Evolutionary conservation across 2,888 invertebrate genomes (phyloP), one percentile per base, ranked within the genome.

Genomic region (Microchrysa polita): DNA sequence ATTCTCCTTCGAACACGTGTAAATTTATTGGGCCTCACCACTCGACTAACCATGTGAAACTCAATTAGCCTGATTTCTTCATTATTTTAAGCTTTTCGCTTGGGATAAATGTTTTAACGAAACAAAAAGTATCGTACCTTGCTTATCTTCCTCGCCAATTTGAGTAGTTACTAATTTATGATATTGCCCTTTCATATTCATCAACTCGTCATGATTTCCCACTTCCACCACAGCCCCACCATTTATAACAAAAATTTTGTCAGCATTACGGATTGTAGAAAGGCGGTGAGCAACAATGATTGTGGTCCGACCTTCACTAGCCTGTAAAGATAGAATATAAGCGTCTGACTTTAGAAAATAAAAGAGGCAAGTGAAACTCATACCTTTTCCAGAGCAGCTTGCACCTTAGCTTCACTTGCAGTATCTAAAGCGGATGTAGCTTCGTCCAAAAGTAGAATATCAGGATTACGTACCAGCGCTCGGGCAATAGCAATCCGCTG

Each of bases 401-500:
- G 96, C 0, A 97, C 96, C 82, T 93, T 90, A 0, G 91, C 88
- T 86, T 97, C 97, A 76, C 94, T 95, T 22, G 91, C 90, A 0
- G 92, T 92, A 81, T 96, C 96, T 18, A 96, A 86, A 0, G 96
- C 96, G 1, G 95, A 95, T 1, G 96, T 96, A 0, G 95, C 96
- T 83, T 96, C 96, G 79, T 96, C 96, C 18, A 94, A 82, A 1
- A 94, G 85, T 34, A 94, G 84, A 76, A 96, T 92, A 74, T 89
- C 88, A 0, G 96, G 96, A 81, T 93, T 88, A 53, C 93, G 87
- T 1, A 96, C 88, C 10, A 96, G 84, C 0, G 96, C 95, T 74
- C 96, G 87, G 0, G 96, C 96, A 78, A 96, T 96, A 1, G 96
- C 96, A 60, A 96, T 92, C 74, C 95, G 87, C 83, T 96, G 96